Base-by-base conservation (phyloP, 2,797 vertebrate species). In the Buceros bicornis region DNA sequence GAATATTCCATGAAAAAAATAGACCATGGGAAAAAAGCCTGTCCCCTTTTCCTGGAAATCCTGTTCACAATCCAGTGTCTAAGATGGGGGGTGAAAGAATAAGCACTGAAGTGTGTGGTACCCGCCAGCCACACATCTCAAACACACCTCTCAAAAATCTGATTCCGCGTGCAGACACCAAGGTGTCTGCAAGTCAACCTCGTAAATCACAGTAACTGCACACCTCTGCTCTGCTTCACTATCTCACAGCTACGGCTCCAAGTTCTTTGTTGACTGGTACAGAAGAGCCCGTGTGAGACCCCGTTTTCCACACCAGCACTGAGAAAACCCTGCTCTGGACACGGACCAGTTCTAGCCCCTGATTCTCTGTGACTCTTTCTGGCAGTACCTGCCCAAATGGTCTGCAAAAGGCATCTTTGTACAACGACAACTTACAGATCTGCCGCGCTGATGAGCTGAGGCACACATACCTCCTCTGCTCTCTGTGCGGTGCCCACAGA, bases 401-500 rank as follows among this genome's bases (percentile, higher is more conserved):
- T 33, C 25, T 11, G 9, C 25, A 29, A 11, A 54, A 71, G 28
- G 43, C 10, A 3, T 37, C 57, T n/a, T 4, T 3, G 10, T n/a
- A 42, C 16, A 13, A 8, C 8, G 10, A 40, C 37, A 40, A 40
- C 37, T 40, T 8, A 40, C 37, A 40, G 37, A 40, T 10, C 37
- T 40, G 37, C 37, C 2, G 1, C 16, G 60, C 24, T 48, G 40
- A 16, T 16, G 37, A 40, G 37, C 33, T 42, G 47, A 61, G 24
- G 31, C 31, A 28, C 16, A 15, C 71, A 77, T 61, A 86, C 87
- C 77, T 60, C 31, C 40, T 45, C 53, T 45, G 20, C 8, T 45
- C 42, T 26, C 56, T 1, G 4, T n/a, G 50, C 1, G 1, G 25
- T 62, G 53, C 37, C 11, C n/a, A 50, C 35, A 0, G 65, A 61